phyloP scores from a whole-genome alignment of 2,888 invertebrate species.

The Lycaena phlaeas region DNA sequence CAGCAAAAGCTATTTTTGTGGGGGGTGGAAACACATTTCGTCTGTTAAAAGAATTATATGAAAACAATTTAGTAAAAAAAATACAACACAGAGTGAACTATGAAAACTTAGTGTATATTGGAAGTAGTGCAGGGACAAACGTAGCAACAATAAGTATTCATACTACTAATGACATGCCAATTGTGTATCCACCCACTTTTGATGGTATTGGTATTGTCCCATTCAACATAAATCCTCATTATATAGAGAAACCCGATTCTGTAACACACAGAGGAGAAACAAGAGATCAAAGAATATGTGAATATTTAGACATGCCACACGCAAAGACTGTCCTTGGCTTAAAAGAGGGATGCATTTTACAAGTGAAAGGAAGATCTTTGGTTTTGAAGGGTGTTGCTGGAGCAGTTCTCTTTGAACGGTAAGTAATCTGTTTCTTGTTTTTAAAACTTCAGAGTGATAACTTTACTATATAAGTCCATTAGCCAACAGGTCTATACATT shows the following conservation, averaged over 20 bases:
- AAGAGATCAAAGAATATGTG: slow-evolving; percentile 79
- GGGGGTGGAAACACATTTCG: slow-evolving; percentile 89
- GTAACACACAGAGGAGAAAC: slow-evolving; percentile 85
- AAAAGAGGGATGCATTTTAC: slow-evolving; percentile 79
- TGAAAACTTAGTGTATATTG: slow-evolving; percentile 80
- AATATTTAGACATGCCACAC: slow-evolving; percentile 76
- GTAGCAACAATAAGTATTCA: slow-evolving; percentile 84
- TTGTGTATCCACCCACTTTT: slow-evolving; percentile 83
- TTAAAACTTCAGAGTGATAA: no score
- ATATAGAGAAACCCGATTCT: slow-evolving; percentile 75
- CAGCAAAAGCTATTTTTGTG: slow-evolving; percentile 80
- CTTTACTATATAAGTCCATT: no score
- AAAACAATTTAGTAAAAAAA: slow-evolving; percentile 74
- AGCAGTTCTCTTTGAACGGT: slow-evolving; percentile 78
- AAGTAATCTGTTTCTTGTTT: slow-evolving; percentile 32
- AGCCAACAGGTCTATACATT: no score
- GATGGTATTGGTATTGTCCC: slow-evolving; percentile 81
- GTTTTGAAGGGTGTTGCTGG: slow-evolving; percentile 75
- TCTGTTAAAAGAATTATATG: slow-evolving; percentile 79
- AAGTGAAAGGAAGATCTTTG: slow-evolving; percentile 73
- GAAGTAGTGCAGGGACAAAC: slow-evolving; percentile 88
- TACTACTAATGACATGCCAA: slow-evolving; percentile 93
- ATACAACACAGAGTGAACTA: slow-evolving; percentile 76
- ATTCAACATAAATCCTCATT: slow-evolving; percentile 91
- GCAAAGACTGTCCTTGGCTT: slow-evolving; percentile 78